Conservation (phyloP, 2,113 vertebrate genomes). For the Salvelinus namaycush region DNA sequence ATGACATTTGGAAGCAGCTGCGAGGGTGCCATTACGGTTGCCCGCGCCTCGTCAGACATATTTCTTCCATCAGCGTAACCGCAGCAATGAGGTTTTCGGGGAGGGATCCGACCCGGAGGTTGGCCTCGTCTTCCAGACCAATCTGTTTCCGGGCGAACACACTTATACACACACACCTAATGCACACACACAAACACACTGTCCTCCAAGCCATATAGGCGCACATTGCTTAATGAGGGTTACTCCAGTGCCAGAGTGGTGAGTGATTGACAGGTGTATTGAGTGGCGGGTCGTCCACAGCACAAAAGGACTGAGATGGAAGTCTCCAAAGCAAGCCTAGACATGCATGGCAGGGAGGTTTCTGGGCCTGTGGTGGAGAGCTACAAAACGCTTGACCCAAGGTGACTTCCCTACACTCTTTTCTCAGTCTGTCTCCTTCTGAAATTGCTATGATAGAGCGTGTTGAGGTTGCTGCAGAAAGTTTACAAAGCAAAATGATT, state of each 20-base stretch:
- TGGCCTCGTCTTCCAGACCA: slow-evolving; percentile 52
- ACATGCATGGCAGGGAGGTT: background rate
- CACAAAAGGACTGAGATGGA: slow-evolving; percentile 24
- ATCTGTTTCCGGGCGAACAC: slow-evolving; percentile 54
- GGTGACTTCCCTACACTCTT: slow-evolving; percentile 10
- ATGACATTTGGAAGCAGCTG: slow-evolving; percentile 64
- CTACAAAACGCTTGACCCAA: slow-evolving; percentile 48
- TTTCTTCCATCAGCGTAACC: slow-evolving; percentile 58
- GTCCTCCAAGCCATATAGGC: slow-evolving; percentile 47
- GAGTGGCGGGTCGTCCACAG: slow-evolving; percentile 56
- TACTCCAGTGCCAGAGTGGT: slow-evolving; percentile 45
- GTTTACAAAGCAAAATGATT: slow-evolving; percentile 20
- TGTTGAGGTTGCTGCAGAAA: slow-evolving; percentile 42
- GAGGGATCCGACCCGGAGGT: slow-evolving; percentile 52
- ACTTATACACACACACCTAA: background rate
- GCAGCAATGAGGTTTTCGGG: slow-evolving; percentile 42
- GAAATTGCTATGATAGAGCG: slow-evolving; percentile 40
- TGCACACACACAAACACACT: slow-evolving; percentile 8
- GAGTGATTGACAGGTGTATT: slow-evolving; percentile 57
- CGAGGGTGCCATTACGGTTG: slow-evolving; percentile 56
- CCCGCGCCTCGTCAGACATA: slow-evolving; percentile 43
- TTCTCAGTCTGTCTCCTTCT: slow-evolving; percentile 21
- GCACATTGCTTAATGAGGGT: slow-evolving; percentile 59
- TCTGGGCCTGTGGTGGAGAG: slow-evolving; percentile 28
- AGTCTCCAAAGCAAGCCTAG: too few species aligned